Base-by-base conservation (phyloP, 2,888 invertebrate genomes). In the Encarsia formosa region DNA sequence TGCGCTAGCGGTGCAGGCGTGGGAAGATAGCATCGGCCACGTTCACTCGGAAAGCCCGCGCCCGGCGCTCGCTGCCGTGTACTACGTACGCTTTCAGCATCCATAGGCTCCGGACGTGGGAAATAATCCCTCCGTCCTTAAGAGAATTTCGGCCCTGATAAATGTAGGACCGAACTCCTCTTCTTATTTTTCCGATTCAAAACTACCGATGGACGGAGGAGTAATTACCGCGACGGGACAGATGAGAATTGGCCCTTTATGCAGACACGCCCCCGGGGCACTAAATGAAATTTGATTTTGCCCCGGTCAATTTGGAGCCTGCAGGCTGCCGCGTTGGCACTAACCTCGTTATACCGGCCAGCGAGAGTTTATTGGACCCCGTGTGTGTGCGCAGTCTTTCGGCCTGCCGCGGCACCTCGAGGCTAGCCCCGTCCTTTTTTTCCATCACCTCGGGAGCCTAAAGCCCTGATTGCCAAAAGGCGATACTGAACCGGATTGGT, bases 221-320 rank as follows among this genome's bases (percentile, higher is more conserved):
- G n/a, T n/a, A n/a, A n/a, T n/a, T n/a, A n/a, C n/a, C n/a, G n/a
- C n/a, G n/a, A n/a, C n/a, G n/a, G n/a, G n/a, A n/a, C n/a, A n/a
- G n/a, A n/a, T n/a, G n/a, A n/a, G n/a, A n/a, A n/a, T n/a, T n/a
- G n/a, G n/a, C n/a, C n/a, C n/a, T n/a, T 72, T 71, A 70, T 71
- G 71, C 71, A 70, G 70, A 71, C 71, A 73, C 73, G 71, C 71
- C 72, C 64, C 63, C 66, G 69, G 70, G 56, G 49, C 47, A 35
- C 70, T 56, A 70, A 70, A 70, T 71, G 71, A 70, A 72, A 73
- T 73, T 73, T 71, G 68, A 71, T 73, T 73, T 73, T 73, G 68
- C 69, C n/a, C n/a, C 70, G 70, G 68, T 68, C 71, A 73, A 73
- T 73, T 73, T 72, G 69, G 68, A 68, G 67, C 68, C 68, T 63